These are phyloP conservation scores for Bombus cullumanus DNA, from an alignment of 1,140 invertebrate genomes.

Conservation along the genomic window DNA sequence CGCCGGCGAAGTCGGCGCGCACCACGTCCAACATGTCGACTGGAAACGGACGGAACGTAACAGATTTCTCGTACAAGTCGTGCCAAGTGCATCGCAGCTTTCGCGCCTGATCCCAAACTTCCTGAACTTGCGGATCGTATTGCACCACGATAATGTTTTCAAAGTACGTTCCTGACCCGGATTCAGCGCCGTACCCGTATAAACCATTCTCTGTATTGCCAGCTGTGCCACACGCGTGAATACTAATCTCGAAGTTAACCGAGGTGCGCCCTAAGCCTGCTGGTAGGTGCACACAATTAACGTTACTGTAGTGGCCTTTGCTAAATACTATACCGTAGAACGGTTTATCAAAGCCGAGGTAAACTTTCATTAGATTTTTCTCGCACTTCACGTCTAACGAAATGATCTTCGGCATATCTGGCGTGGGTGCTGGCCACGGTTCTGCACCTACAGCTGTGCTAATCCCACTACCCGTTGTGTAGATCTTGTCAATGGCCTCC, in stretches of 20 bases:
- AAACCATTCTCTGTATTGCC: constrained; percentile 95
- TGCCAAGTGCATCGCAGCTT: constrained; percentile 97
- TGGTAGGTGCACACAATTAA: constrained; percentile 95
- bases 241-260: constrained; percentile 95
- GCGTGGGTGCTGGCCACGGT: constrained; percentile 90
- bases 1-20: constrained; percentile 95
- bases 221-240: constrained; percentile 95
- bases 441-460: constrained; percentile 82
- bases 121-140: constrained; percentile 97
- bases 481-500: constrained; percentile 86
- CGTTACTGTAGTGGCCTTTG: constrained; percentile 95
- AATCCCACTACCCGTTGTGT: constrained; percentile 76
- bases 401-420: constrained; percentile 95
- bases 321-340: constrained; percentile 98
- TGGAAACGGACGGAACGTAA: constrained; percentile 96
- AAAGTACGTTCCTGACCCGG: constrained; percentile 95
- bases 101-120: constrained; percentile 97
- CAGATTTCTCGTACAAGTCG: constrained; percentile 97
- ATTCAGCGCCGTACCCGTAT: constrained; percentile 91
- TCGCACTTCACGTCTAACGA: constrained; percentile 97
- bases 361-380: constrained; percentile 96
- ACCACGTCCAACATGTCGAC: constrained; percentile 98
- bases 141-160: constrained; percentile 97
- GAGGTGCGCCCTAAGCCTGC: constrained; percentile 92
- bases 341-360: constrained; percentile 95